Evolutionary conservation across 92 coral and sea anemone species (phyloP).

Genomic region (Epizoanthus fatuus): DNA sequence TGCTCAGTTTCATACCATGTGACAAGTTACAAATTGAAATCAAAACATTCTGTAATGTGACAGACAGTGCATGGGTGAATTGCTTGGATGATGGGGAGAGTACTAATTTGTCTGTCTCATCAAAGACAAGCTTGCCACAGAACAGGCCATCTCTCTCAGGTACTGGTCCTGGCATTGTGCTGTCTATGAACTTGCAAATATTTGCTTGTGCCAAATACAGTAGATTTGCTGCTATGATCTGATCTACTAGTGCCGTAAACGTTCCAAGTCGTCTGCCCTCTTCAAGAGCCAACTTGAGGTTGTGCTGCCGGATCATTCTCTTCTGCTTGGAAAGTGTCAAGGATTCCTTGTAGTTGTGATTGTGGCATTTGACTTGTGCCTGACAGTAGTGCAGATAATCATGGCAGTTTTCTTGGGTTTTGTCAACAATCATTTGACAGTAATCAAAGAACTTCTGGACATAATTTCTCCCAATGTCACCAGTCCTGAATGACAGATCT

Average conservation of each 20-base stretch:
- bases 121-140: slow-evolving; percentile 70
- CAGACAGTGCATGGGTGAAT: slow-evolving; percentile 65
- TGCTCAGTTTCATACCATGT: slow-evolving; percentile 84
- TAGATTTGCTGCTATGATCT: slow-evolving; percentile 83
- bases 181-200: slow-evolving; percentile 85
- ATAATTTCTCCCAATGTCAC: slow-evolving; percentile 78
- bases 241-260: slow-evolving; percentile 90
- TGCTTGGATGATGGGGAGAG: slow-evolving; percentile 80
- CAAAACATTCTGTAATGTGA: slow-evolving; percentile 81
- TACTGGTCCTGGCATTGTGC: slow-evolving; percentile 81
- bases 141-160: slow-evolving; percentile 92
- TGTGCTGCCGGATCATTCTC: slow-evolving; percentile 73
- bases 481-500: slow-evolving; percentile 73
- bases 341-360: slow-evolving; percentile 86
- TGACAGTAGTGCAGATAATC: slow-evolving; percentile 96
- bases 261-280: slow-evolving; percentile 85
- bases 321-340: slow-evolving; percentile 88
- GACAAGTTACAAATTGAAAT: slow-evolving; percentile 79
- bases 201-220: slow-evolving; percentile 83
- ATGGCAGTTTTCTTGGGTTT: slow-evolving; percentile 95
- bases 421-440: slow-evolving; percentile 91
- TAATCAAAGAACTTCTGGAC: slow-evolving; percentile 88
- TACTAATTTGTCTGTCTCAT: slow-evolving; percentile 72
- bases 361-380: slow-evolving; percentile 86
- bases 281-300: slow-evolving; percentile 87